A percentile compares a stretch with the other conserved stretches of the same genome.
Conservation (phyloP, 2,888 invertebrate genomes). For the Mesoligia furuncula region DNA sequence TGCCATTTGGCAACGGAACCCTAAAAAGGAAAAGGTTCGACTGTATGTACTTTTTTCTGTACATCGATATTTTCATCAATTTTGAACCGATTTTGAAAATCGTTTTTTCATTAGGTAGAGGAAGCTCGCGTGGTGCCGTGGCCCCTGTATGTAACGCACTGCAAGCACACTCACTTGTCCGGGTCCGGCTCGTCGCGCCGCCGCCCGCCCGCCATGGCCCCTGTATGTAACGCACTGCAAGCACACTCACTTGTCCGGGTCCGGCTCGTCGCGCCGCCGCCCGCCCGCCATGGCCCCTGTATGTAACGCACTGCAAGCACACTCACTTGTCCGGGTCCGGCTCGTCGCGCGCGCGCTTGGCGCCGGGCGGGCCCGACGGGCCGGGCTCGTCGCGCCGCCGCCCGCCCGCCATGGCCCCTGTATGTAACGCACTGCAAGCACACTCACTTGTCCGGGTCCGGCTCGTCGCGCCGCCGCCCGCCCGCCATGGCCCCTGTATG, state of each 20-base stretch:
- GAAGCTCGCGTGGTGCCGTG: no score
- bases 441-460: conserved; percentile 22
- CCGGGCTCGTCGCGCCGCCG: conserved; percentile 83
- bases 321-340: conserved; percentile 21
- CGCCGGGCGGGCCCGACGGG: conserved; percentile 22
- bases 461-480: conserved; percentile 67
- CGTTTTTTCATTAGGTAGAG: no score
- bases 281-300: no score
- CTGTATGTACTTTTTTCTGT: no score
- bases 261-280: conserved; percentile 63
- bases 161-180: conserved; percentile 5
- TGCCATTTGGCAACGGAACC: no score
- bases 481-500: no score
- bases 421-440: neutral
- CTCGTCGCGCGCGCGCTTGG: conserved; percentile 70
- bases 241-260: conserved; percentile 19
- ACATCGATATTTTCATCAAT: no score
- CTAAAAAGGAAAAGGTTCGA: no score
- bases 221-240: no score
- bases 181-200: conserved; percentile 62
- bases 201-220: neutral
- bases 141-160: no score
- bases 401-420: conserved; percentile 81
- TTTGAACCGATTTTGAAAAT: no score
- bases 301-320: neutral